Evolutionary conservation across 2,797 vertebrate genomes (phyloP), one percentile per base, ranked within the genome.

Genomic region (Thaleichthys pacificus): DNA sequence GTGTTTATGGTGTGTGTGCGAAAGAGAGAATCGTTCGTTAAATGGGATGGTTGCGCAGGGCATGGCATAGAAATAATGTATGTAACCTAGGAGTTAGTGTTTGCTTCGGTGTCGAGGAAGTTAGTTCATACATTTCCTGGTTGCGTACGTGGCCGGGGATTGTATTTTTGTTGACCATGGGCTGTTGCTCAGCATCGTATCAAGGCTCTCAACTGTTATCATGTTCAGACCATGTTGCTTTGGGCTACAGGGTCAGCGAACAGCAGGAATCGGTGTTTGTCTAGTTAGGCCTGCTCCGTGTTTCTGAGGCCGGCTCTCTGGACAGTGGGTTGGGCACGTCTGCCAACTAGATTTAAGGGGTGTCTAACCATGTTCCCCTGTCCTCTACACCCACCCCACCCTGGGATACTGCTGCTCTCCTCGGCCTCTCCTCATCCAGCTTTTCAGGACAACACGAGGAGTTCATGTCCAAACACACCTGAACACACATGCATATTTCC

Each of bases 231-330:
- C 38, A 4, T 42, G 15, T 21, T 22, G 21, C 12, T 51, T 19
- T 61, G n/a, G 68, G 35, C 58, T 30, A 5, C n/a, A 42, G 69
- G 58, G 62, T 70, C 35, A 62, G 35, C 49, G 58, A 62, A 57
- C 69, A 62, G 38, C 22, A 28, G 60, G 69, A 57, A 74, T 61
- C 70, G 51, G 22, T 42, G 22, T 74, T 71, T 65, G 58, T 72
- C 66, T 8, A 21, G 58, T 15, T 61, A 76, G 74, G 42, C 35
- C 61, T 47, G 49, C 28, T 62, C 38, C 5, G 38, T 62, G 58
- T 62, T 58, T 26, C 42, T 5, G 47, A 26, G 24, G 21, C 11
- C 8, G 19, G 35, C 21, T 30, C 69, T 61, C 7, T 51, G 21
- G 17, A 70, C 35, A 21, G 28, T 62, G 26, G 28, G 28, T 14